Evolutionary conservation across 2,888 invertebrate genomes (phyloP).

Genomic region (Leptopilina drosophilae): DNA sequence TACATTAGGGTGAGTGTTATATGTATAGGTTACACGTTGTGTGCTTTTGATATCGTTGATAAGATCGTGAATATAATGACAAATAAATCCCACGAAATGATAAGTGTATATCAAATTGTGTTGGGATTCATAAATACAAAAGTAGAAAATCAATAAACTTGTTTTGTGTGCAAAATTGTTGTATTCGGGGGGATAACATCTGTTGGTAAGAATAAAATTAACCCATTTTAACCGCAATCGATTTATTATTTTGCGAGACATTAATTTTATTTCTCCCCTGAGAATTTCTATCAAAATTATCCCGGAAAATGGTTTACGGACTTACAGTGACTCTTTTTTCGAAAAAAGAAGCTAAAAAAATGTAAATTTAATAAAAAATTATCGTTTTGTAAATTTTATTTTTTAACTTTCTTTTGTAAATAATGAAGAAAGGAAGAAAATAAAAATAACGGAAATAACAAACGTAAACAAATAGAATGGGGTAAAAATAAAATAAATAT

Average conservation of each 20-base stretch:
- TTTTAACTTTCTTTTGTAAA: too few species aligned
- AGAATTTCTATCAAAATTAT: constrained; percentile 8
- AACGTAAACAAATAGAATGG: too few species aligned
- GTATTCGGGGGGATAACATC: not conserved
- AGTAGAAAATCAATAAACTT: constrained; percentile 9
- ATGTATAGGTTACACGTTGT: not conserved
- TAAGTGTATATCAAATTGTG: not conserved
- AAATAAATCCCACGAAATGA: constrained; percentile 30
- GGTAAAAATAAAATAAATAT: too few species aligned
- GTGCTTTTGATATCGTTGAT: constrained; percentile 2
- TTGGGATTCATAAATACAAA: not conserved
- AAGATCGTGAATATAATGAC: constrained; percentile 21
- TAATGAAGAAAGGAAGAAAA: too few species aligned
- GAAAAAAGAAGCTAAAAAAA: not conserved
- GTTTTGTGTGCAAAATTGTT: not conserved
- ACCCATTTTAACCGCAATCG: not conserved
- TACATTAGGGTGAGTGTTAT: constrained; percentile 24
- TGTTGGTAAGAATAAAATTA: constrained; percentile 9
- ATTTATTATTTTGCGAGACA: constrained; percentile 6
- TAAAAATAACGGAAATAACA: too few species aligned
- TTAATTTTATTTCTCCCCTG: not conserved
- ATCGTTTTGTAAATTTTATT: too few species aligned
- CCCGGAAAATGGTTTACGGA: not conserved
- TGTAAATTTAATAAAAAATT: too few species aligned
- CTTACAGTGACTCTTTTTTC: too few species aligned